These are phyloP conservation scores for Pelecanoides urinatrix DNA, from an alignment of 2,113 vertebrate genomes.

Conservation along the genomic window DNA sequence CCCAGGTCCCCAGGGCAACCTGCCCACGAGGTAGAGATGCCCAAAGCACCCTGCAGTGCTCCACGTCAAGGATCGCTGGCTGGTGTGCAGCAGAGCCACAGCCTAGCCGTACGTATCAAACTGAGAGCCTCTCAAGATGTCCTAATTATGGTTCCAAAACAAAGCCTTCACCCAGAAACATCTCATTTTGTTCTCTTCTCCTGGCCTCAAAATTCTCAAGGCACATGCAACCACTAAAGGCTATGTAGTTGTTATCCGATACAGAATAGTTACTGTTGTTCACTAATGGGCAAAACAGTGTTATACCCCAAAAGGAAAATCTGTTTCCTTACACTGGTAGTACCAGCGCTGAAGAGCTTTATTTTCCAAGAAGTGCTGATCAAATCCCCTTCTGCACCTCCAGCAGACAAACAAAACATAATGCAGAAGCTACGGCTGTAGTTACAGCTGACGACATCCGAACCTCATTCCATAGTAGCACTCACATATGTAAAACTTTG, in stretches of 20 bases:
- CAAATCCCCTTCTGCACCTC: not conserved
- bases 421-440: not conserved
- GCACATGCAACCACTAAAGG: not conserved
- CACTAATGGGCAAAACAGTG: rapidly evolving
- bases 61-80: not conserved
- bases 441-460: rapidly evolving
- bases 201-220: not conserved
- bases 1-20: not conserved
- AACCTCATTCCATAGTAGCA: rapidly evolving
- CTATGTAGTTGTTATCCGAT: not conserved
- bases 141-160: not conserved
- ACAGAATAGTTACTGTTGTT: not conserved
- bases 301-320: not conserved
- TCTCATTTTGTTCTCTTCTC: not conserved
- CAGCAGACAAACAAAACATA: not conserved
- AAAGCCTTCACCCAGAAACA: not conserved
- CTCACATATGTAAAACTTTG: not conserved
- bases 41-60: not conserved
- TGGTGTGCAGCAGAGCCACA: not conserved
- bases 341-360: not conserved
- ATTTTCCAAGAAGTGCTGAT: not conserved
- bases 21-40: not conserved
- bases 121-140: not conserved
- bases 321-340: not conserved
- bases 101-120: not conserved